Base-by-base conservation (phyloP, 2,888 invertebrate species). In the Epinotia bilunana region DNA sequence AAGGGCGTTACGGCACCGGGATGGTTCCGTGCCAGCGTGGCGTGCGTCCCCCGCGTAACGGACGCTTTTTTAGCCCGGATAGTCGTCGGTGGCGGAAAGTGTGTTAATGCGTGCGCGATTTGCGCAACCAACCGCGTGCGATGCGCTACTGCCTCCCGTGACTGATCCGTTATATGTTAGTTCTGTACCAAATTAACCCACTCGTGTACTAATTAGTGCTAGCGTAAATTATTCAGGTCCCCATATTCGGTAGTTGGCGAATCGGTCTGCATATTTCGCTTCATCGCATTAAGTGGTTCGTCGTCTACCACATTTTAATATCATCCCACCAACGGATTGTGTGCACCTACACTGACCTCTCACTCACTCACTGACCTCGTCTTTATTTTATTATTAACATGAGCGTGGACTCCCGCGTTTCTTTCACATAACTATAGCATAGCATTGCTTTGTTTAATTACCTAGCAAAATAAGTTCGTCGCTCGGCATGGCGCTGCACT, bases 11-110 rank as follows among this genome's bases (percentile, higher is more conserved):
- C 12, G 57, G 28, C 60, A 57, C 43, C 39, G 61, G 69, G 61
- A 55, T 67, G 16, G 39, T 61, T 20, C 28, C 58, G 18, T 55
- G 73, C 68, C 53, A 43, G 18, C 68, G 75, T 63, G 71, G 67
- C 76, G 72, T 76, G 65, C 77, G 78, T 78, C 78, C 78, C 77
- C 80, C 80, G 83, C 84, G 86, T 90, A 90, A 88, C 91, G 91
- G 90, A 88, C 88, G 87, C 86, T 88, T 90, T 92, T 91, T 90
- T 89, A 88, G 88, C 84, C 85, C 85, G 88, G 85, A 87, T 86
- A 87, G 86, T 81, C 80, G 83, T 83, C 83, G 82, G 76, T 80
- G 82, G 82, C 90, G 87, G 90, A 92, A 93, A 92, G 91, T 93
- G 90, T 92, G 92, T 86, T 91, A 91, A 87, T 86, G 86, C 86